phyloP scores from a whole-genome alignment of 2,113 vertebrate species.

The Catharus minimus region DNA sequence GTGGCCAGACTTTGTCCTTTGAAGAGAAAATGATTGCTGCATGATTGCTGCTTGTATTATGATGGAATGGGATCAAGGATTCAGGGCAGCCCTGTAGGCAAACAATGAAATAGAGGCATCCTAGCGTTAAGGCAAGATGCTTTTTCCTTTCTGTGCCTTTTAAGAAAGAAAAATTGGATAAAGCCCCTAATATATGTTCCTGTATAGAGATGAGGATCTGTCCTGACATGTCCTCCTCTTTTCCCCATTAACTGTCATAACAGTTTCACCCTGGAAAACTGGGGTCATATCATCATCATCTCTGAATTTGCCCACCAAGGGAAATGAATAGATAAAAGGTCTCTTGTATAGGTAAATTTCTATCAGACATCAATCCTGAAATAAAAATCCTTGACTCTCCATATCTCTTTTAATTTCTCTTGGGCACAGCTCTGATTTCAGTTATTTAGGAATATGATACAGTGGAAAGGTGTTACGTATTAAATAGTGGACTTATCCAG shows the following conservation, averaged over 20 bases:
- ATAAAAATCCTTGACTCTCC: background rate
- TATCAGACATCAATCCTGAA: background rate
- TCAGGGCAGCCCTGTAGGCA: slow-evolving; percentile 24
- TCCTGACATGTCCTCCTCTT: background rate
- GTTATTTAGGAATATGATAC: background rate
- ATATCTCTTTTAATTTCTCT: slow-evolving; percentile 2
- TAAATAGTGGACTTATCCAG: background rate
- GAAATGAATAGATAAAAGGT: background rate
- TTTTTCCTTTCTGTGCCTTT: background rate
- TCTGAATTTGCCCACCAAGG: background rate
- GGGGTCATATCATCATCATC: background rate
- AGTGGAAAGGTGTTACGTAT: background rate
- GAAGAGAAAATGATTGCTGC: slow-evolving; percentile 21
- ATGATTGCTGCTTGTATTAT: slow-evolving; percentile 12
- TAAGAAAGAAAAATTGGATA: background rate
- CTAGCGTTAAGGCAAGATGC: background rate
- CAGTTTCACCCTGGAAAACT: background rate
- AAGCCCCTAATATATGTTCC: background rate
- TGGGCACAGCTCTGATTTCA: background rate
- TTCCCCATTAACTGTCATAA: background rate
- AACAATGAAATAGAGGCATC: slow-evolving; percentile 20
- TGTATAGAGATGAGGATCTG: background rate
- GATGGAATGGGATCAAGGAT: slow-evolving; percentile 38
- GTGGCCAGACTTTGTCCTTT: background rate
- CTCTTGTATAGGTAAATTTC: background rate